Evolutionary conservation across 2,113 vertebrate species (phyloP).

Genomic region (Strix aluco): DNA sequence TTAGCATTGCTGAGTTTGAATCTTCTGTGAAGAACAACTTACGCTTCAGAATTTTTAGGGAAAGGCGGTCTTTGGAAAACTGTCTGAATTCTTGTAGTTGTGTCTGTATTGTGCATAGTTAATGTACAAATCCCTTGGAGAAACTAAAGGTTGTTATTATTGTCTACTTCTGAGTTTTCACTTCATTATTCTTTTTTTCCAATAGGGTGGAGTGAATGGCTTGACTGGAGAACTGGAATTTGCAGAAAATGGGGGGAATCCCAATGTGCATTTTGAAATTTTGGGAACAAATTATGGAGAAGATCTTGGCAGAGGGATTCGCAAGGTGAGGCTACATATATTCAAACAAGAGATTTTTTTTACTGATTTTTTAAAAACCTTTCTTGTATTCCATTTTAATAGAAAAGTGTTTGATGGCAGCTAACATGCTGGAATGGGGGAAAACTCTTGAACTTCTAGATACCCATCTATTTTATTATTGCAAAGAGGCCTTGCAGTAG

Average conservation of each 20-base stretch:
- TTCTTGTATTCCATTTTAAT: neutral
- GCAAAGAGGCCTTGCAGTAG: neutral
- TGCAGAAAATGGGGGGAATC: constrained; percentile 92
- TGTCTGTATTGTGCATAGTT: neutral
- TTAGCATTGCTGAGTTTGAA: neutral
- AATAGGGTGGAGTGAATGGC: constrained; percentile 89
- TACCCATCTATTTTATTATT: neutral
- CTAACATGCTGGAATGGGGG: rapidly evolving
- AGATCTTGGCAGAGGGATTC: constrained; percentile 92
- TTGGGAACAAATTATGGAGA: constrained; percentile 98
- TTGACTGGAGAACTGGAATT: constrained; percentile 95
- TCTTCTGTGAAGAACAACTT: neutral
- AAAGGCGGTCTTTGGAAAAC: neutral
- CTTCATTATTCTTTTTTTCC: neutral
- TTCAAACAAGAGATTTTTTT: neutral
- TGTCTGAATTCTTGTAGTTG: neutral
- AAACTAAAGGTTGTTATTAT: neutral
- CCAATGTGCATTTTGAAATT: constrained; percentile 97
- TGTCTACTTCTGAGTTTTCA: neutral
- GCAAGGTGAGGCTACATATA: constrained; percentile 81
- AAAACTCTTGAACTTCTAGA: neutral
- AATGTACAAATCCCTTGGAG: neutral
- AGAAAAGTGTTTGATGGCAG: neutral
- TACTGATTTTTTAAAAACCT: neutral
- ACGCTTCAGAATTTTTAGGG: neutral